These are phyloP conservation scores for Halichondria panicea DNA, from an alignment of 37 sponge, comb jelly and placozoan species.

Conservation along the genomic window DNA sequence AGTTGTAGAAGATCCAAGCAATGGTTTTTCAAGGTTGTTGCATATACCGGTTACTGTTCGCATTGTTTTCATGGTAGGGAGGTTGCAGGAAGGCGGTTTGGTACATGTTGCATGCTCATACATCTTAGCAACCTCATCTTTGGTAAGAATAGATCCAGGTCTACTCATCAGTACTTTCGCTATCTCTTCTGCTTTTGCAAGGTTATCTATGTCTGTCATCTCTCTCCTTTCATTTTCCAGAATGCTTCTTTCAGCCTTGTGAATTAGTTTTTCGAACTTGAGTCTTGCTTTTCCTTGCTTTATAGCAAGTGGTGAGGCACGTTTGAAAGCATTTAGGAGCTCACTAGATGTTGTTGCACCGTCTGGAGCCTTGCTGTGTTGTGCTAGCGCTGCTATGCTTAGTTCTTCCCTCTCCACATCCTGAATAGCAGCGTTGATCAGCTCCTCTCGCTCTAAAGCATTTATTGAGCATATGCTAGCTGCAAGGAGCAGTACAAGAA, in stretches of 20 bases:
- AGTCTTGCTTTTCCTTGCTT: neutral
- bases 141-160: conserved; percentile 1
- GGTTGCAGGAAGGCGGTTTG: neutral
- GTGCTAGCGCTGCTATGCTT: neutral
- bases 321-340: neutral
- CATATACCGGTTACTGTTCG: conserved; percentile 87
- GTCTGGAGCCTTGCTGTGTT: neutral
- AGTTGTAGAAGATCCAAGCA: conserved; percentile 72
- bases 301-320: neutral
- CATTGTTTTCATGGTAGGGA: neutral
- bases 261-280: neutral
- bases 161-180: conserved; percentile 35
- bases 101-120: neutral
- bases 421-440: neutral
- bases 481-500: no score
- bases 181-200: conserved; percentile 15
- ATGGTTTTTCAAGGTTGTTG: conserved; percentile 80
- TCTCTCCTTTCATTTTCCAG: neutral
- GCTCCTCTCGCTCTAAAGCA: neutral
- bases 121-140: neutral
- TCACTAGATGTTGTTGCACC: neutral
- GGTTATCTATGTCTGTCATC: neutral
- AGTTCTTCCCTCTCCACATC: neutral
- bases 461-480: no score
- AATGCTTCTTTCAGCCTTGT: neutral